Evolutionary conservation across 2,797 vertebrate genomes (phyloP).

Genomic region (Alcedo atthis): DNA sequence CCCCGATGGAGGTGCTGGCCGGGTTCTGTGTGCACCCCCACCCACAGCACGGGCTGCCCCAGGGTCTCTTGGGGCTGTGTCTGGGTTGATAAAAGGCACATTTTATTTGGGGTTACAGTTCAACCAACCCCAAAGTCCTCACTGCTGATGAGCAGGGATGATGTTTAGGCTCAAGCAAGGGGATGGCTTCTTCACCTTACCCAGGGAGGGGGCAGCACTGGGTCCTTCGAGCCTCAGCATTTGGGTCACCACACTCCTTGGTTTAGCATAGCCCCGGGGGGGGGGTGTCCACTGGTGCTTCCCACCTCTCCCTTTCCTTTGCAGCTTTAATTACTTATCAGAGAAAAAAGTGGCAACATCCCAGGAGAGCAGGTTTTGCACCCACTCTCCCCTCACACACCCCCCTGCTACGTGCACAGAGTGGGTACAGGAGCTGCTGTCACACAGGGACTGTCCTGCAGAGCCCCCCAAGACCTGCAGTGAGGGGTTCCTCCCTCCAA

Average conservation of each 20-base stretch:
- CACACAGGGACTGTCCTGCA: neutral
- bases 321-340: constrained; percentile 28
- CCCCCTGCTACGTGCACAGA: accelerated
- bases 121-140: neutral
- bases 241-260: neutral
- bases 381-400: neutral
- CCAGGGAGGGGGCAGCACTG: no score
- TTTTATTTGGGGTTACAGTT: neutral
- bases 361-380: constrained; percentile 14
- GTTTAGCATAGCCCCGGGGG: neutral
- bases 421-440: neutral
- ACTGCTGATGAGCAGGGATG: neutral
- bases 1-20: neutral
- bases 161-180: neutral
- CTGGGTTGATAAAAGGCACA: neutral
- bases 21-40: neutral
- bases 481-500: neutral
- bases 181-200: accelerated
- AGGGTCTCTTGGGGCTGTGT: accelerated
- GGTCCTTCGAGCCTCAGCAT: neutral
- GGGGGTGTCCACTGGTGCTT: neutral
- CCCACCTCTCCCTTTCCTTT: neutral
- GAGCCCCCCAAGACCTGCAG: neutral
- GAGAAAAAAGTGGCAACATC: neutral
- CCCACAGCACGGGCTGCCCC: neutral